Evolutionary conservation across 1,140 invertebrate species (phyloP), one percentile per base, ranked within the genome.

Genomic region (Heliothis virescens): DNA sequence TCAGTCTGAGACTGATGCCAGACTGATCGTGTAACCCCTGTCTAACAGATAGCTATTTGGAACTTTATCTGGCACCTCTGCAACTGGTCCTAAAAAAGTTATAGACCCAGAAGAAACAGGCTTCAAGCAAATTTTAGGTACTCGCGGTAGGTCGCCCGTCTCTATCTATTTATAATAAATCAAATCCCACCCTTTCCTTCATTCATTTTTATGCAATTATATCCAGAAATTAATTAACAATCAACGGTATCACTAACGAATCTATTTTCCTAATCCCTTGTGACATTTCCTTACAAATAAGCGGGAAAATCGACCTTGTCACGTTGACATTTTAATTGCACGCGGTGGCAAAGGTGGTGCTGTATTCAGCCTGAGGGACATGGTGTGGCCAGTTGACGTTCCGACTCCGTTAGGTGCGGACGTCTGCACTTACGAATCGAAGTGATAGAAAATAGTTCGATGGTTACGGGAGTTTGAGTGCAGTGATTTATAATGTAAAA

Each of bases 291-390:
- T 60, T 48, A 63, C 48, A 53, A 76, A n/a, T n/a, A n/a, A n/a
- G 53, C 62, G 76, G 63, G 63, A 71, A 60, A 71, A 79, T 50
- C 52, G 65, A 79, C 67, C 77, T 79, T 71, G 63, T 79, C 52
- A 65, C 41, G 18, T 59, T 78, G 75, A 79, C 77, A 79, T 79
- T 79, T 79, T 76, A 65, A 76, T 76, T 55, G 48, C 60, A 63
- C 41, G 41, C 50, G 55, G 55, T 71, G 77, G 55, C 65, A 71
- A 50, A 71, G 65, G 63, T 79, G 16, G 15, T 41, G 18, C 18
- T 1, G 60, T 41, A 65, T 76, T 65, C 74, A 63, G 74, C 48
- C 74, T 29, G 34, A 26, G 15, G 21, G 69, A 16, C 21, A 47
- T 12, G 65, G 16, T 16, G 48, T 52, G 21, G 47, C 67, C 63